Base-by-base conservation (phyloP, 2,888 invertebrate species). In the Stenodema calcarata region DNA sequence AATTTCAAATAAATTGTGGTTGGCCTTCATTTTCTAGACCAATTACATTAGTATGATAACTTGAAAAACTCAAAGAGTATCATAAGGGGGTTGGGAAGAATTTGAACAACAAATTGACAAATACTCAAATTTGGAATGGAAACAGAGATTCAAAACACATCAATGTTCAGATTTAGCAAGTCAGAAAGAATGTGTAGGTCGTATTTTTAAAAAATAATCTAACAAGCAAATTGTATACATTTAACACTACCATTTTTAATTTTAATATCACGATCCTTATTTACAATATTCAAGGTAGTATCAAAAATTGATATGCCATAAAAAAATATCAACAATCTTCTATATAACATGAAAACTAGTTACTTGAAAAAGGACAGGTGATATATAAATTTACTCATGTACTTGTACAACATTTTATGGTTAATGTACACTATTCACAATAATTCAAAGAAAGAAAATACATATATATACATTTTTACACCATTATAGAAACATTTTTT, bases 371-470 rank as follows among this genome's bases (percentile, higher is more conserved):
- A 47, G 23, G 30, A 28, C 12, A 27, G 80, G 41, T 35, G 44
- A 35, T 78, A 41, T 78, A 41, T 14, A 73, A 73, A 50, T 54
- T 80, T 30, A 50, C 62, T 62, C 62, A 62, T n/a, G n/a, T n/a
- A 50, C 50, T 30, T 76, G 42, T 23, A 50, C 54, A 54, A 54
- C 23, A 50, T 54, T 47, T 23, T 27, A 80, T 47, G 30, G 16
- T 30, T 30, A 73, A 84, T 84, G 84, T 84, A 84, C 84, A 84
- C 42, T 84, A 84, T 84, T 84, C 70, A 84, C 84, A 84, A 47
- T 18, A 75, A 70, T 69, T 82, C 30, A 62, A 82, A 62, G 1
- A 27, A 11, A 62, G 27, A 62, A 47, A 4, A 47, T 47, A 23
- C 62, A 62, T 62, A 62, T 62, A 18, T 80, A 80, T 30, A 30